Evolutionary conservation across 2,797 vertebrate species (phyloP).

Genomic region (Hydrophis major): DNA sequence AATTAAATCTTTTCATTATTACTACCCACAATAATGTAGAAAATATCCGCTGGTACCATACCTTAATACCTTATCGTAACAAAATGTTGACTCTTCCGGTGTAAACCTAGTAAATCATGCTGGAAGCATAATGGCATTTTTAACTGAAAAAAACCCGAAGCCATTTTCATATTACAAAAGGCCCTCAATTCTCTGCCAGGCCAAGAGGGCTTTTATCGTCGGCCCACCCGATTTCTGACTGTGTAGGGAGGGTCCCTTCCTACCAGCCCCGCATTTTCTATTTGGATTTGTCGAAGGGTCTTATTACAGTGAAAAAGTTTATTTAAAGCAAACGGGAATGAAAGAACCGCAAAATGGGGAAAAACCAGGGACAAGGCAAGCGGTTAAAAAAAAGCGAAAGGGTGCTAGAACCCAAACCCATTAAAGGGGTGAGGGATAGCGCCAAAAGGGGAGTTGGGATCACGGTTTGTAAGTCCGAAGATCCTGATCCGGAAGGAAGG

Average conservation of each 20-base stretch:
- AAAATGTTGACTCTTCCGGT: background rate
- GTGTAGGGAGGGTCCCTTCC: background rate
- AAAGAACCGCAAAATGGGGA: background rate
- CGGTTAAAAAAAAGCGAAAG: background rate
- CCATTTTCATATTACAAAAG: background rate
- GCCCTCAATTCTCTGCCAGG: background rate
- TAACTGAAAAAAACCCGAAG: background rate
- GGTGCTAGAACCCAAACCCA: background rate
- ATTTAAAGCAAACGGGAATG: background rate
- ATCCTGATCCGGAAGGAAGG: background rate
- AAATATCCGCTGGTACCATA: background rate
- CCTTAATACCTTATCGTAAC: background rate
- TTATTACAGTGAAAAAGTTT: background rate
- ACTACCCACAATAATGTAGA: background rate
- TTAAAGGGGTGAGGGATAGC: background rate
- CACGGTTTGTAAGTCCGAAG: background rate
- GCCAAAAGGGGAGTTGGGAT: too few species aligned
- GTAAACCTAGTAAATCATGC: background rate
- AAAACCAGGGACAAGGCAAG: background rate
- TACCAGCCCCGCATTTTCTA: background rate
- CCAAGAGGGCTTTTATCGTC: background rate
- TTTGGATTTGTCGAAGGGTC: background rate
- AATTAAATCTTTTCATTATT: constrained; percentile 20
- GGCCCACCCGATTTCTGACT: background rate
- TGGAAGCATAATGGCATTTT: background rate